Percentiles rank a stretch among this genome's conserved stretches.
These are phyloP conservation scores for Bos javanicus DNA, from an alignment of 2,113 vertebrate species.

Conservation along the genomic window DNA sequence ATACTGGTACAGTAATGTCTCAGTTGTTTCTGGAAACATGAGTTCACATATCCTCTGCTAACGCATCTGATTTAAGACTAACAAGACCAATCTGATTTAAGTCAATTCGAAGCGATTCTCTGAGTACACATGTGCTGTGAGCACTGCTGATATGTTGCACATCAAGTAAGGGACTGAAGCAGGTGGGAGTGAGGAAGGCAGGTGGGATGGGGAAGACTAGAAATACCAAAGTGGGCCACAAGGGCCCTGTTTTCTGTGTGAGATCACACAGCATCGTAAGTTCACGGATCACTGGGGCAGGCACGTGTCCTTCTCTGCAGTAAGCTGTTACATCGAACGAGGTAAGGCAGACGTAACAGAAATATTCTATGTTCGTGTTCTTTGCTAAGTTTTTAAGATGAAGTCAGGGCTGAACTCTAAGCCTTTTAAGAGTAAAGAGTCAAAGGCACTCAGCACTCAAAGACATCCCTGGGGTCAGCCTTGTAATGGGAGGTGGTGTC, in stretches of 20 bases:
- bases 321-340: background rate
- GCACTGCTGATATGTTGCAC: background rate
- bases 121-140: background rate
- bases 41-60: background rate
- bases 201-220: background rate
- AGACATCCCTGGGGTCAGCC: background rate
- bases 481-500: background rate
- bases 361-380: background rate
- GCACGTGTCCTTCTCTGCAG: background rate
- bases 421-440: background rate
- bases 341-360: background rate
- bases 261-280: background rate
- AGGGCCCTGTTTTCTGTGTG: background rate
- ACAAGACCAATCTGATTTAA: background rate
- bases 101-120: background rate
- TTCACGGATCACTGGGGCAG: background rate
- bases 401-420: background rate
- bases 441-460: background rate
- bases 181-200: background rate
- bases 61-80: background rate
- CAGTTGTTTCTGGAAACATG: background rate
- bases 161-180: background rate
- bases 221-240: background rate
- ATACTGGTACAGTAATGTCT: background rate
- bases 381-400: background rate